These are phyloP conservation scores for Pempheris klunzingeri DNA, from an alignment of 2,797 vertebrate species.

Conservation along the genomic window DNA sequence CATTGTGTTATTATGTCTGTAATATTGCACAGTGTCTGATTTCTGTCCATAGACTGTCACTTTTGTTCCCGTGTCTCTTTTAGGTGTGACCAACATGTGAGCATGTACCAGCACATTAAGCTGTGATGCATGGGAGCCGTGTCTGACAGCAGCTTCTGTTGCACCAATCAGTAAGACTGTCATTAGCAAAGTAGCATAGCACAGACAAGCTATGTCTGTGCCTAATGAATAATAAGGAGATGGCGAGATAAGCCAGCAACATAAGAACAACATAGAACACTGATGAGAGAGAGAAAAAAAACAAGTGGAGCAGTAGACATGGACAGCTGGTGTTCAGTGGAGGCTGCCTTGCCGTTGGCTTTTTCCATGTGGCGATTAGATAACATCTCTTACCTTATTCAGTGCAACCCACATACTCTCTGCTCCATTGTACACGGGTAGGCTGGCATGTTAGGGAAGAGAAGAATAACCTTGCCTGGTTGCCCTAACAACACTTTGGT, in stretches of 20 bases:
- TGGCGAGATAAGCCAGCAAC: slow-evolving; percentile 55
- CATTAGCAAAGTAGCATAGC: slow-evolving; percentile 66
- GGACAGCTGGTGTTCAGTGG: slow-evolving; percentile 75
- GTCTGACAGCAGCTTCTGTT: slow-evolving; percentile 17
- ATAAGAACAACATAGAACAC: slow-evolving; percentile 24
- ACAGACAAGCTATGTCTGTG: slow-evolving; percentile 11
- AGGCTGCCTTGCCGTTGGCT: slow-evolving; percentile 62
- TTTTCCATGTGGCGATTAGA: slow-evolving; percentile 72
- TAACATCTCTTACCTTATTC: slow-evolving; percentile 84
- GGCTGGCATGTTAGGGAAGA: slow-evolving; percentile 66
- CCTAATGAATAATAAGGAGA: slow-evolving; percentile 63
- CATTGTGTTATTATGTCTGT: background rate
- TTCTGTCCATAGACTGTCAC: background rate
- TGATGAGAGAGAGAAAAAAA: slow-evolving; percentile 50
- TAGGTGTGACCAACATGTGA: background rate
- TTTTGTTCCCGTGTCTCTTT: background rate
- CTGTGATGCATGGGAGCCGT: slow-evolving; percentile 4
- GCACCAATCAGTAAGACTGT: slow-evolving; percentile 55
- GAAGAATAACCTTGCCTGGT: slow-evolving; percentile 67
- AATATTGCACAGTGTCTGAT: background rate
- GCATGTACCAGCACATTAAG: slow-evolving; percentile 1
- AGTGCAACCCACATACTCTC: slow-evolving; percentile 74
- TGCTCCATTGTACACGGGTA: slow-evolving; percentile 65
- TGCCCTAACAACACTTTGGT: slow-evolving; percentile 56
- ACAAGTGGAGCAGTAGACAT: slow-evolving; percentile 35